Percentiles rank a stretch among this genome's conserved stretches.
Conservation (phyloP, 2,888 invertebrate genomes). For the Ormyrus pomaceus region DNA sequence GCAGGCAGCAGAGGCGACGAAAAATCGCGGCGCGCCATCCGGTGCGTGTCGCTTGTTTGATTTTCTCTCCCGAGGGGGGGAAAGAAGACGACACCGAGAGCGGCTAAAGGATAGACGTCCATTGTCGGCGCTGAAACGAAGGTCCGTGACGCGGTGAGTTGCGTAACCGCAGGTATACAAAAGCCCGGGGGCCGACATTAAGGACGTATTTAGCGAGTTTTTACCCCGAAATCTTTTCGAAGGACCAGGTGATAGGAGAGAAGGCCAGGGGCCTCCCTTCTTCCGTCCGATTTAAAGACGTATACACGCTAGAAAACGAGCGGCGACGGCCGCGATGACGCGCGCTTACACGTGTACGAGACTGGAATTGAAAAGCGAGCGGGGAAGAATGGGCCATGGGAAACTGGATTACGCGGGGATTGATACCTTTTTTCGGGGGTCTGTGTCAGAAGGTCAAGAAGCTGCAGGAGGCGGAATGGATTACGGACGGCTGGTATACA, state of each 20-base stretch:
- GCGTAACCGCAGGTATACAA: constrained; percentile 61
- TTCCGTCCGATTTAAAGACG: background rate
- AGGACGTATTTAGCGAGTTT: constrained; percentile 69
- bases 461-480: background rate
- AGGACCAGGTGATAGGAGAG: constrained; percentile 43
- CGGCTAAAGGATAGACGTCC: constrained; percentile 38
- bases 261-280: constrained; percentile 19
- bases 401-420: constrained; percentile 46
- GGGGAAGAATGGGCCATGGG: background rate
- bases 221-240: constrained; percentile 50
- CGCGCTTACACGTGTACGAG: background rate
- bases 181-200: constrained; percentile 61
- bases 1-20: constrained; percentile 46
- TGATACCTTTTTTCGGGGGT: constrained; percentile 5
- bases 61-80: constrained; percentile 33
- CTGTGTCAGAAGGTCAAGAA: constrained; percentile 43
- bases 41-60: constrained; percentile 36
- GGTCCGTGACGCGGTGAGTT: constrained; percentile 55
- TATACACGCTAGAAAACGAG: background rate
- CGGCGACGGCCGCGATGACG: constrained; percentile 17
- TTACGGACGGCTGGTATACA: too few species aligned
- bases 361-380: background rate
- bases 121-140: constrained; percentile 43
- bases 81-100: constrained; percentile 1
- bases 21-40: constrained; percentile 49